Evolutionary conservation across 2,113 vertebrate genomes (phyloP).

Genomic region (Acrocephalus kingi): DNA sequence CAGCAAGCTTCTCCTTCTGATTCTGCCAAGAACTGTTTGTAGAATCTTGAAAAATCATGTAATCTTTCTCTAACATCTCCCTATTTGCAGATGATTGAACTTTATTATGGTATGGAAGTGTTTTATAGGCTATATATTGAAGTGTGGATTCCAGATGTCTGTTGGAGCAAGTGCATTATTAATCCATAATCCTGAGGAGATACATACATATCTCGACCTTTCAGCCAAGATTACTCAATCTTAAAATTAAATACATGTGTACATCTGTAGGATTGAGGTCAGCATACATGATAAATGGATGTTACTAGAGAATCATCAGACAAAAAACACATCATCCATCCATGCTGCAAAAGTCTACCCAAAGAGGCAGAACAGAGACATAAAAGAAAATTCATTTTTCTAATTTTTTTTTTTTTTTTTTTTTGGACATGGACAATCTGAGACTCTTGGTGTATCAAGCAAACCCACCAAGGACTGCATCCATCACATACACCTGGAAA

Average conservation of each 20-base stretch:
- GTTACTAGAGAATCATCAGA: slow-evolving; percentile 17
- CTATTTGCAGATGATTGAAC: slow-evolving; percentile 17
- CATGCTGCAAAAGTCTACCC: background rate
- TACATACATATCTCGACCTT: background rate
- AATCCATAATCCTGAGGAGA: slow-evolving; percentile 36
- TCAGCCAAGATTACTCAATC: slow-evolving; percentile 36
- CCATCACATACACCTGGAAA: background rate
- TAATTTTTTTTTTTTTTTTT: background rate
- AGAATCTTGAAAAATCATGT: slow-evolving; percentile 25
- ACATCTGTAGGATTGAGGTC: slow-evolving; percentile 25
- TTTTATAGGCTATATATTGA: background rate
- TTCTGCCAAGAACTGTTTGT: slow-evolving; percentile 6
- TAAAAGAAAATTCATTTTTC: slow-evolving; percentile 23
- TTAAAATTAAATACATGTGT: slow-evolving; percentile 51
- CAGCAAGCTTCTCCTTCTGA: background rate
- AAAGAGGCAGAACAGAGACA: background rate
- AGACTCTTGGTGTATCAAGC: background rate
- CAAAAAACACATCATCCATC: slow-evolving; percentile 41
- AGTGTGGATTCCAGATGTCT: slow-evolving; percentile 56
- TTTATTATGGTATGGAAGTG: background rate
- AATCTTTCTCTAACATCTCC: slow-evolving; percentile 14
- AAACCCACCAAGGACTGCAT: background rate
- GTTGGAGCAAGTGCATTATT: slow-evolving; percentile 29
- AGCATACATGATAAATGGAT: slow-evolving; percentile 26
- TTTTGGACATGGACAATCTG: background rate